Conservation (phyloP, 2,797 vertebrate species). For the Halcyon badia region DNA sequence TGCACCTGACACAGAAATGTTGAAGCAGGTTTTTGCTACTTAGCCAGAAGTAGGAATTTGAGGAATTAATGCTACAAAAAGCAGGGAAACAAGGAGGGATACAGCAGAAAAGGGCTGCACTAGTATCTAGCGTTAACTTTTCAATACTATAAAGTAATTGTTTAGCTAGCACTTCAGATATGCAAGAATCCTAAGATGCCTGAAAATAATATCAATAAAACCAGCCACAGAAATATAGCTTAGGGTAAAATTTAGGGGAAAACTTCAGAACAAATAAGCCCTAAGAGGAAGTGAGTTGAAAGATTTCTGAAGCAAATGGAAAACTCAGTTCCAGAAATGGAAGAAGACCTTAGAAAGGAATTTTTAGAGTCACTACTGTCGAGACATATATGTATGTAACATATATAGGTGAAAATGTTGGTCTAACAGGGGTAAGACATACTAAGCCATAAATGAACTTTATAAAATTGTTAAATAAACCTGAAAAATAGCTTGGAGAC, state of each 20-base stretch:
- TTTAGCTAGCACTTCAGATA: neutral
- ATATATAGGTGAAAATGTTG: neutral
- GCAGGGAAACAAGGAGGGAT: neutral
- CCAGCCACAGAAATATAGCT: neutral
- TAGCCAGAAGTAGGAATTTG: neutral
- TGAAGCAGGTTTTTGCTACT: neutral
- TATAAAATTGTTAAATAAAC: neutral
- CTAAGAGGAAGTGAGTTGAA: neutral
- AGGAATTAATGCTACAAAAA: neutral
- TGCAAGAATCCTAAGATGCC: neutral
- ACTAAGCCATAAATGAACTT: neutral
- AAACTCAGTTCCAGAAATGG: neutral
- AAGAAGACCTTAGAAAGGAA: neutral
- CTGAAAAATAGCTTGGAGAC: neutral
- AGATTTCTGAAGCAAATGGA: neutral
- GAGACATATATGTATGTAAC: neutral
- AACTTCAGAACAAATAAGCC: neutral
- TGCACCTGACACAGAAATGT: neutral
- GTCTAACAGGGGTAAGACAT: neutral
- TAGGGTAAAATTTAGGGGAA: neutral
- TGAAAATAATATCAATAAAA: neutral
- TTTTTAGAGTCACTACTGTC: neutral
- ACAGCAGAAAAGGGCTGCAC: accelerated
- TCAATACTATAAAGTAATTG: neutral
- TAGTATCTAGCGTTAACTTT: neutral